Percentiles rank a stretch among this genome's conserved stretches.
Conservation (phyloP, 1,140 invertebrate genomes). For the Zaprionus gabonicus region DNA sequence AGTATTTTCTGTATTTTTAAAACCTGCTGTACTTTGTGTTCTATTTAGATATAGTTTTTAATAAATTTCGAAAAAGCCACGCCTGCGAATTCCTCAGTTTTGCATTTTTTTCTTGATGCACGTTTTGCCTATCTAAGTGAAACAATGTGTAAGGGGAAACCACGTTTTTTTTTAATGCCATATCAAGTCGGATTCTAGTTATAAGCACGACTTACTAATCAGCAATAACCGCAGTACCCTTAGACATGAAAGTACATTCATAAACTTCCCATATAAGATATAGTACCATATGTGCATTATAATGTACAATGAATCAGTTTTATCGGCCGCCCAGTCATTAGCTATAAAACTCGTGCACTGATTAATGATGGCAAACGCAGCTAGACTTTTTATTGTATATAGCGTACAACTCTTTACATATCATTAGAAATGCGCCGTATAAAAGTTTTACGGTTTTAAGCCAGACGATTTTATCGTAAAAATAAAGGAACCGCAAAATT, state of each 20-base stretch:
- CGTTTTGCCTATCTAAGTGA: conserved; percentile 1
- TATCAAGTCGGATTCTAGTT: conserved; percentile 8
- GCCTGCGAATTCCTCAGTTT: not conserved
- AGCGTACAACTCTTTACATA: conserved; percentile 7
- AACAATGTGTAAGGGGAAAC: not conserved
- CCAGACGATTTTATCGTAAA: conserved; percentile 23
- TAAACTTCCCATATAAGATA: not conserved
- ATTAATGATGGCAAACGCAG: not conserved
- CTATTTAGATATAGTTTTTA: not conserved
- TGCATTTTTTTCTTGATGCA: not conserved
- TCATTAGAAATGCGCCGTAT: conserved; percentile 2
- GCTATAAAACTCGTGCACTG: conserved; percentile 6
- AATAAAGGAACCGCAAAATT: conserved; percentile 20
- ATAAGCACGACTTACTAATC: not conserved
- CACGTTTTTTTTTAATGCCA: not conserved
- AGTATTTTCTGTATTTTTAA: not conserved
- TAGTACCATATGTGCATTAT: no score
- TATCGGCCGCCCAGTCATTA: not conserved
- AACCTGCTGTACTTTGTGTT: not conserved
- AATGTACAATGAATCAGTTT: not conserved
- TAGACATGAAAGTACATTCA: not conserved
- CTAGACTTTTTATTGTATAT: not conserved
- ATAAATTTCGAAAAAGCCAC: not conserved
- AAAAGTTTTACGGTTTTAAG: not conserved
- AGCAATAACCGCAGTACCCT: not conserved